phyloP scores from a whole-genome alignment of 2,888 invertebrate species.

The Dermolepida albohirtum region DNA sequence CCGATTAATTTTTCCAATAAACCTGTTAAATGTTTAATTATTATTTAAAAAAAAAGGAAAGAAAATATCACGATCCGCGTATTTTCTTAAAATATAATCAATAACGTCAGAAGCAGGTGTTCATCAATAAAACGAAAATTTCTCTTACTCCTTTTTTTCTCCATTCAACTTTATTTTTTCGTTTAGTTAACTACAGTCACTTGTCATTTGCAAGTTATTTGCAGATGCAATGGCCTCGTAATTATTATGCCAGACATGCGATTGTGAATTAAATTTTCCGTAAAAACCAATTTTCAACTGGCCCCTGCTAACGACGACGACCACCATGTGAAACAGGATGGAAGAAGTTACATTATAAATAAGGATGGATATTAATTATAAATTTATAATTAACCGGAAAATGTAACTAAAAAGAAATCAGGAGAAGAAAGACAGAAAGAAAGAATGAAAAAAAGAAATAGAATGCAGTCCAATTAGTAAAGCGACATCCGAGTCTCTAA shows the following conservation, averaged over 20 bases:
- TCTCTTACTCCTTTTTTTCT: neutral
- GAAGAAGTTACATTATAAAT: neutral
- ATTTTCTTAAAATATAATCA: too few species aligned
- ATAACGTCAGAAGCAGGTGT: too few species aligned
- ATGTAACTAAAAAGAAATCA: constrained; percentile 13
- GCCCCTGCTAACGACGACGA: too few species aligned
- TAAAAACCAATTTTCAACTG: constrained; percentile 2
- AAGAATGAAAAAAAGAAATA: neutral
- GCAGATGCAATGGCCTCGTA: constrained; percentile 8
- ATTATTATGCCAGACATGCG: constrained; percentile 1
- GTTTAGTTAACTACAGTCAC: neutral
- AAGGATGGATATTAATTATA: constrained; percentile 14
- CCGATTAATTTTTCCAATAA: constrained; percentile 18
- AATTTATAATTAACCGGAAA: constrained; percentile 38
- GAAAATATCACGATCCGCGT: too few species aligned
- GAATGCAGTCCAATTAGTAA: constrained; percentile 27
- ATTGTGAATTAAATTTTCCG: constrained; percentile 16
- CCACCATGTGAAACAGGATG: constrained; percentile 26
- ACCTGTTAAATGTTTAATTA: too few species aligned
- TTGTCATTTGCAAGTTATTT: constrained; percentile 29
- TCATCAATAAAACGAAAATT: neutral
- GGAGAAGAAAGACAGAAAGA: too few species aligned
- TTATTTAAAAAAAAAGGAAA: too few species aligned
- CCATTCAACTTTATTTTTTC: neutral
- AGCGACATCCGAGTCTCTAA: neutral